Evolutionary conservation across 2,888 invertebrate genomes (phyloP), one percentile per base, ranked within the genome.

Genomic region (Yponomeuta sedellus): DNA sequence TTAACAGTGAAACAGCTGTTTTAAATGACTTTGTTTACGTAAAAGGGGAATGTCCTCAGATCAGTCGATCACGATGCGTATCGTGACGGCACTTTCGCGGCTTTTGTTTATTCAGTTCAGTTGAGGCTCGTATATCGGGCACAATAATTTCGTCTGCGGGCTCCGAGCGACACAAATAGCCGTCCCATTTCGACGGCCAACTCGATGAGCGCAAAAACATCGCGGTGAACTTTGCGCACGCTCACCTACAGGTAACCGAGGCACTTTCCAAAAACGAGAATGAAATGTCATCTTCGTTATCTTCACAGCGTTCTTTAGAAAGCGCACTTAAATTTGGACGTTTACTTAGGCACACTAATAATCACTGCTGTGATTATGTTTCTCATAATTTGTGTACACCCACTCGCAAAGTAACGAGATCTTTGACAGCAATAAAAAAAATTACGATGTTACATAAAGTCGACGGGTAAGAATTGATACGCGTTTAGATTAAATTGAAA

Each of bases 91-190:
- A 64, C 56, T 25, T 64, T 56, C 56, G 44, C 44, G 58, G 58
- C 19, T 39, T 34, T 65, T 64, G 64, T 64, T 40, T 58, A 59
- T 59, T 20, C 56, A 28, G 57, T 16, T 64, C 39, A 39, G 61
- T 56, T 28, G 61, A 20, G 16, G 66, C 28, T 44, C 66, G 28
- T 57, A 65, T 66, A 63, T 66, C 64, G 65, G 68, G 61, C 67
- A 64, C 68, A 66, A 66, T 88, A 63, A 66, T 88, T 87, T 88
- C 89, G 83, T 83, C 84, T 77, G 80, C 89, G 88, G 88, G 89
- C 88, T 89, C 88, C 88, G 86, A 76, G 78, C 79, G 81, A 84
- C 83, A 80, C 85, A 91, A 91, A 91, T 91, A 91, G 90, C 86
- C 80, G 88, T 78, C 85, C 90, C 86, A 89, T 83, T 88, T 90